Base-by-base conservation (phyloP, 2,113 vertebrate genomes). In the Odocoileus virginianus region DNA sequence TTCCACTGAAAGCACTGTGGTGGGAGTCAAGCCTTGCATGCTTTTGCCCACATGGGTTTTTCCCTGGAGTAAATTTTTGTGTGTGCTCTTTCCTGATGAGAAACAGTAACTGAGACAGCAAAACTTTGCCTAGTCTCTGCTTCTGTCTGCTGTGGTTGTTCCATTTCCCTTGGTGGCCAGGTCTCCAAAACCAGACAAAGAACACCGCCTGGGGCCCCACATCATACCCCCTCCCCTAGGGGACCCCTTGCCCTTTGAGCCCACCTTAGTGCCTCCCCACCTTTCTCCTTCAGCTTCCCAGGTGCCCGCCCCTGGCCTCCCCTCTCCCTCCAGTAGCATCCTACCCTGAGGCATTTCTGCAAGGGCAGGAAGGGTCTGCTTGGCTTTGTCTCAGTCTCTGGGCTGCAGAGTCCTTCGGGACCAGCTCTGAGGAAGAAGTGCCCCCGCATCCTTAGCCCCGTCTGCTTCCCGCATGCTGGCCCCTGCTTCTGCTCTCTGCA, bases 71-170 rank as follows among this genome's bases (percentile, higher is more conserved):
- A 95, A 57, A 82, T 21, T 43, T 95, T 92, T 88, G 92, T 5
- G 47, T 43, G 96, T 47, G 47, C 33, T 87, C 4, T 90, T 60
- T 89, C 82, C 79, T 96, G 58, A 64, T 17, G 0, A 96, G 89
- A 98, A 98, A 45, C 84, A 61, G 76, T 95, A 96, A 97, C 94
- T 89, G 97, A 95, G 92, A 74, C 74, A 47, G 97, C 89, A 27
- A 78, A 91, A 67, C 8, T 40, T 60, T 43, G 16, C 90, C 71
- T 74, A 12, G 57, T 95, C 54, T 85, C 47, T 93, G 58, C 14
- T 0, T 64, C 83, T 97, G 78, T 25, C 28, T 83, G 14, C 84
- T 33, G 74, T 27, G 50, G 40, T 36, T 58, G 6, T 40, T 78
- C 36, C 54, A 6, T 36, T 87, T 50, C 67, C 23, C 55, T 94